phyloP scores from a whole-genome alignment of 2,113 vertebrate species.

The Lonchura striata region DNA sequence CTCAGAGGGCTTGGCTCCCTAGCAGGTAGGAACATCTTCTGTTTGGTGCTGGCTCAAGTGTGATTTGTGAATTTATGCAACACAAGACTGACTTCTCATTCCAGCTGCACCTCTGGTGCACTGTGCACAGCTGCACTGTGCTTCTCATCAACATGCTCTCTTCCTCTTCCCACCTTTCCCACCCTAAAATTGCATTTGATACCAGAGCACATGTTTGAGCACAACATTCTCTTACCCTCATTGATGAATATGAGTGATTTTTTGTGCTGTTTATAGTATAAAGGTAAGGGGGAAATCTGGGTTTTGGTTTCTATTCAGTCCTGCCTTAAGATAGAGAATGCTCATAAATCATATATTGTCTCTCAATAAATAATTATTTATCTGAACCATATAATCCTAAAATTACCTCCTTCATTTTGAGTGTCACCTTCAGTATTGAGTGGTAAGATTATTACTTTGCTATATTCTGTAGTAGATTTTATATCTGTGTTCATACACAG shows the following conservation, averaged over 20 bases:
- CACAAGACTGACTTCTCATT: background rate
- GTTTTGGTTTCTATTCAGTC: background rate
- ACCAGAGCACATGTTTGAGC: background rate
- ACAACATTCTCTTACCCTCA: accelerated
- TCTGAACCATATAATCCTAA: background rate
- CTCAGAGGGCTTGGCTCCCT: constrained; percentile 34
- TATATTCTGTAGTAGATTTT: background rate
- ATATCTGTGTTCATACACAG: background rate
- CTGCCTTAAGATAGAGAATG: background rate
- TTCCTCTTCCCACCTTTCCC: background rate
- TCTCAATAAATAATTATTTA: background rate
- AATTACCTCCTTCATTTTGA: background rate
- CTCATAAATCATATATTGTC: background rate
- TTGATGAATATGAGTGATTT: background rate
- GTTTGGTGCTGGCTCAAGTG: background rate
- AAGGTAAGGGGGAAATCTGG: background rate
- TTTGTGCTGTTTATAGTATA: background rate
- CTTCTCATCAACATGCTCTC: background rate
- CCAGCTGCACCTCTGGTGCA: background rate
- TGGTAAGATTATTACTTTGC: background rate
- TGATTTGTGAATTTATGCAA: background rate
- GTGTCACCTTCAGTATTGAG: background rate
- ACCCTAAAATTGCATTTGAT: background rate
- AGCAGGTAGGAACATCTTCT: constrained; percentile 66
- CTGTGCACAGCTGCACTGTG: background rate